These are phyloP conservation scores for Proisotoma minuta DNA, from an alignment of 2,888 invertebrate genomes.

Conservation along the genomic window DNA sequence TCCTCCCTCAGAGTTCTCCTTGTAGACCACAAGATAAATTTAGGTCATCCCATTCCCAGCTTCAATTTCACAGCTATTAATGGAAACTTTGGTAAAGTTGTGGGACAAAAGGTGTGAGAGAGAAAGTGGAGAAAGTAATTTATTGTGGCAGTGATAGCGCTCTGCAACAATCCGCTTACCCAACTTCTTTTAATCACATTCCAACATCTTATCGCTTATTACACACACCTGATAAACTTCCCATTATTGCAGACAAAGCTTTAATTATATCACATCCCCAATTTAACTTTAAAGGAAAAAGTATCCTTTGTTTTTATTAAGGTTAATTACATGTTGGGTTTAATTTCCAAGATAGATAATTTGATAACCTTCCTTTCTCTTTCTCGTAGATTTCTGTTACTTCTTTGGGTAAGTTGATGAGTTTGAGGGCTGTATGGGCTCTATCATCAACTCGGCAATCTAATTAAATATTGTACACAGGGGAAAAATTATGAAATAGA, in stretches of 20 bases:
- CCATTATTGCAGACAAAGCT: neutral
- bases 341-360: too few relatives aligned
- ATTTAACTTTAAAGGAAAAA: too few relatives aligned
- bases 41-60: neutral
- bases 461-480: neutral
- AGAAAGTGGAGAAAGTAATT: neutral
- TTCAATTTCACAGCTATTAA: neutral
- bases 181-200: neutral
- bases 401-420: neutral
- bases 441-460: neutral
- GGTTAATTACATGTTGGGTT: too few relatives aligned
- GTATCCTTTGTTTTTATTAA: too few relatives aligned
- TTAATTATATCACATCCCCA: neutral
- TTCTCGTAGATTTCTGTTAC: neutral
- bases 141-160: neutral
- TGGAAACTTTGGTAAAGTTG: neutral
- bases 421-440: constrained; percentile 7
- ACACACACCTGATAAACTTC: neutral
- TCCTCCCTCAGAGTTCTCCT: neutral
- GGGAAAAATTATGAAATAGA: neutral
- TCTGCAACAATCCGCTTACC: neutral
- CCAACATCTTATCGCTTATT: neutral
- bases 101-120: neutral
- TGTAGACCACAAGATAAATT: neutral
- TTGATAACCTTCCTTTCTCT: too few relatives aligned